Conservation (phyloP, 2,797 vertebrate genomes). For the Mus spretus region DNA sequence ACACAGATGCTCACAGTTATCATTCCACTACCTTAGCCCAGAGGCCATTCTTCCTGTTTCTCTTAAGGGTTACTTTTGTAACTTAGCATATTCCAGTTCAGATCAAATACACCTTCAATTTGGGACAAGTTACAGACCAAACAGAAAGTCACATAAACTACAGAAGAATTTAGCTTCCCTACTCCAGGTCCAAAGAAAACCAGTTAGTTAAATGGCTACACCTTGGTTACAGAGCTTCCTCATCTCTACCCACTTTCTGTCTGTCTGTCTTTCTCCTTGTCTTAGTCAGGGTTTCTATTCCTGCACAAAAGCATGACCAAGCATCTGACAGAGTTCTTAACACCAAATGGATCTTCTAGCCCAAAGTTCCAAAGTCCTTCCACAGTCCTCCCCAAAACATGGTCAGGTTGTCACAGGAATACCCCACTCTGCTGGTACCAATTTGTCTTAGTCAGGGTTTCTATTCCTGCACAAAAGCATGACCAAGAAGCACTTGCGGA, state of each 20-base stretch:
- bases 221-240: background rate
- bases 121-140: background rate
- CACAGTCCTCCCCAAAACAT: too few species aligned
- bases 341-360: too few species aligned
- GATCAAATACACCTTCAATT: slow-evolving; percentile 27
- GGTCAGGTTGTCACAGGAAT: too few species aligned
- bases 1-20: background rate
- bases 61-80: background rate
- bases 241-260: background rate
- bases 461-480: too few species aligned
- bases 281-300: too few species aligned
- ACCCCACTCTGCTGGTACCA: too few species aligned
- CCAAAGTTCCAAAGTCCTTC: too few species aligned
- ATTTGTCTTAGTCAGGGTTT: too few species aligned
- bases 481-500: too few species aligned
- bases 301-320: too few species aligned
- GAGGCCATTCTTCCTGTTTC: background rate
- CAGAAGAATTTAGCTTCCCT: background rate
- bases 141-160: slow-evolving; percentile 26
- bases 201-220: background rate
- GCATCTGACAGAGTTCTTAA: too few species aligned
- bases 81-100: background rate
- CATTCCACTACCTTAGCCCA: background rate
- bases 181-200: background rate
- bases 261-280: background rate